Evolutionary conservation across 2,113 vertebrate species (phyloP).

Genomic region (Bettongia penicillata): DNA sequence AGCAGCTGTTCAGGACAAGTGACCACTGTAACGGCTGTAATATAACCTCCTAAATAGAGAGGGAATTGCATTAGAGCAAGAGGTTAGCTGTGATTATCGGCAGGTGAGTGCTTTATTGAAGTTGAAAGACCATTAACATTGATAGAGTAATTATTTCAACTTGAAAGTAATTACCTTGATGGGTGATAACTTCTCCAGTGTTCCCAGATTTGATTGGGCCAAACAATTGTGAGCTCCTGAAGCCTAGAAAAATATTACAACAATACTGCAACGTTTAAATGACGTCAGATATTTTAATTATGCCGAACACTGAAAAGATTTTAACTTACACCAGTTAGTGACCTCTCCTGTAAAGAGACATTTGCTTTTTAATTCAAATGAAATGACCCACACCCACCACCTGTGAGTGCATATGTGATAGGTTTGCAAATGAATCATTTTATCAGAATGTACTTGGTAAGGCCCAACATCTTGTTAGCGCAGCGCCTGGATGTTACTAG

Average conservation of each 20-base stretch:
- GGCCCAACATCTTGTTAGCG: slow-evolving; percentile 71
- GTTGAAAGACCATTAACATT: slow-evolving; percentile 95
- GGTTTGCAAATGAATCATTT: slow-evolving; percentile 81
- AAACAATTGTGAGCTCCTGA: slow-evolving; percentile 86
- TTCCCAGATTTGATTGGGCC: slow-evolving; percentile 87
- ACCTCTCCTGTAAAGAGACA: slow-evolving; percentile 85
- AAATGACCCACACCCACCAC: slow-evolving; percentile 84
- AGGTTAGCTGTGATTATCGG: slow-evolving; percentile 91
- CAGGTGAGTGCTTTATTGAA: slow-evolving; percentile 95
- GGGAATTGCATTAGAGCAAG: slow-evolving; percentile 90
- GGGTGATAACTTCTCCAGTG: slow-evolving; percentile 89
- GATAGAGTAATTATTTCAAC: slow-evolving; percentile 96
- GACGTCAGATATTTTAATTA: slow-evolving; percentile 86
- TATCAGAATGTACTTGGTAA: slow-evolving; percentile 78
- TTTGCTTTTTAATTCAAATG: slow-evolving; percentile 85
- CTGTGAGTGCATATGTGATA: slow-evolving; percentile 73
- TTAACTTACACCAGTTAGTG: slow-evolving; percentile 83
- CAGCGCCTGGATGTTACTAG: slow-evolving; percentile 51
- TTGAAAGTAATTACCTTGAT: slow-evolving; percentile 93
- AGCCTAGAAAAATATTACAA: slow-evolving; percentile 91
- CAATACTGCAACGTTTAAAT: slow-evolving; percentile 86
- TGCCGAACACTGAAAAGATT: slow-evolving; percentile 83
- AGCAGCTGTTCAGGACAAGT: slow-evolving; percentile 93
- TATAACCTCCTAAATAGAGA: slow-evolving; percentile 92
- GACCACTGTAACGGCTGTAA: slow-evolving; percentile 90